Base-by-base conservation (phyloP, 2,888 invertebrate genomes). In the Pomacea canaliculata region DNA sequence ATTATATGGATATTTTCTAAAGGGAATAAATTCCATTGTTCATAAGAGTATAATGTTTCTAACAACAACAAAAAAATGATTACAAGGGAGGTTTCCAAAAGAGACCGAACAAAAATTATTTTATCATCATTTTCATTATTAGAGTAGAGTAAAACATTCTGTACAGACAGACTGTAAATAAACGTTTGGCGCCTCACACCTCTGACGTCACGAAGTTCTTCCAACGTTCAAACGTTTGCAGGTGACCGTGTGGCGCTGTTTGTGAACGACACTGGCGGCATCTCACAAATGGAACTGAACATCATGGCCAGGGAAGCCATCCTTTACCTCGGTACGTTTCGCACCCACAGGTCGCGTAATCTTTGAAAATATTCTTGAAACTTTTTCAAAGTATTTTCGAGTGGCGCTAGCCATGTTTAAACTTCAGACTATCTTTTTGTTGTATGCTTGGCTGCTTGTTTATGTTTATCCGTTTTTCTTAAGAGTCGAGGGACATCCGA, bases 241-340 rank as follows among this genome's bases (percentile, higher is more conserved):
- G 90, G 88, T 71, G 88, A 89, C 71, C 82, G 80, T 48, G 93
- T 95, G 2, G 94, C 93, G 0, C 92, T 94, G 18, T 92, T 96
- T 83, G 92, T 96, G 83, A 96, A 96, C 91, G 97, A 96, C 89
- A 92, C 95, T 73, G 96, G 96, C 51, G 94, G 93, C 3, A 92
- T 95, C 0, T 94, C 95, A 0, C 93, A 94, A 79, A 87, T 96
- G 77, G 96, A 97, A 88, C 93, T 95, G 92, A 94, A 94, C 82
- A 93, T 96, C 71, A 92, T 95, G 16, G 93, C 93, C 71, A 93
- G 93, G 16, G 95, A 95, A 89, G 92, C 93, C 0, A 92, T 94
- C 48, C 89, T 91, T 19, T 94, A 94, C 87, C 91, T 95, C 68
- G 92, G 95, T 94, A 90, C 91, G n/a, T 46, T 19, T 71, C n/a